Percentiles rank a stretch among this genome's conserved stretches.
These are phyloP conservation scores for Entelurus aequoreus DNA, from an alignment of 2,113 vertebrate genomes.

Conservation along the genomic window DNA sequence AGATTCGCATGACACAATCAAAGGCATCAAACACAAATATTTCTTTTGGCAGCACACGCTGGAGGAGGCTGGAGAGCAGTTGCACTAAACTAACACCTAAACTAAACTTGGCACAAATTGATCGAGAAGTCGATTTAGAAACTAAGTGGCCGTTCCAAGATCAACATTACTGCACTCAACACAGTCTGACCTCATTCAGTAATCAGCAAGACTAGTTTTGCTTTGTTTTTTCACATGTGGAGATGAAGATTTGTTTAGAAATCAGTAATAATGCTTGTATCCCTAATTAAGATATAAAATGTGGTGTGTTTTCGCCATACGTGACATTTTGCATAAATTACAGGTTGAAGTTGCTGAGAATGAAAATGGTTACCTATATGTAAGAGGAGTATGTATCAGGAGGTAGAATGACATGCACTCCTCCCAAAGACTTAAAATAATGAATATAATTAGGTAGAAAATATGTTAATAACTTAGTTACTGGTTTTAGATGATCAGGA, in stretches of 20 bases:
- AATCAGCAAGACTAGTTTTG: background rate
- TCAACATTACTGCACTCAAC: slow-evolving; percentile 9
- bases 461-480: background rate
- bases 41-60: background rate
- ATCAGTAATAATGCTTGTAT: background rate
- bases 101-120: background rate
- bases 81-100: background rate
- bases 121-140: background rate
- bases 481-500: background rate
- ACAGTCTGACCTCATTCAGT: background rate
- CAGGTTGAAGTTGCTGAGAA: background rate
- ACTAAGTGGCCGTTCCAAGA: background rate
- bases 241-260: background rate
- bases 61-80: no score
- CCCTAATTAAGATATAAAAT: no score
- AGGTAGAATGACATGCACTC: background rate
- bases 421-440: background rate
- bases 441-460: background rate
- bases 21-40: no score
- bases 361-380: background rate
- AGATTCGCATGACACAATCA: background rate
- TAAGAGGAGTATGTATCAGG: no score
- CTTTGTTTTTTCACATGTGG: background rate
- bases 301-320: no score
- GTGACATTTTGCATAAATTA: background rate